Base-by-base conservation (phyloP, 2,113 vertebrate genomes). In the Callipepla californica region DNA sequence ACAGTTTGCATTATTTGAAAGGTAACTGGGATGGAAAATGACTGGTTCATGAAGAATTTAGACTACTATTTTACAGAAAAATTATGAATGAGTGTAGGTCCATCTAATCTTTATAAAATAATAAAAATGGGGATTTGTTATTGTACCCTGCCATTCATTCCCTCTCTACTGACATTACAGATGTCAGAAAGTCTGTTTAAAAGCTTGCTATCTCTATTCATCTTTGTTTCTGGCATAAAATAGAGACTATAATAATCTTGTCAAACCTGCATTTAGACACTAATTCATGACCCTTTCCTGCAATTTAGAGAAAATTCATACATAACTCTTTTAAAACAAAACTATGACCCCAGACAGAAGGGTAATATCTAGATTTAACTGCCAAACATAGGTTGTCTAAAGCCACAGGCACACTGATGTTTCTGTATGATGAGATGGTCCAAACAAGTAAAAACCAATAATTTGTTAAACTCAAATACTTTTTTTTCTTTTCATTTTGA, bases 141-240 rank as follows among this genome's bases (percentile, higher is more conserved):
- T 84, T 94, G 76, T 65, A 88, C 93, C 83, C 85, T 95, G 96
- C 88, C 93, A 96, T 95, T 96, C 92, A 96, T 95, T 95, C 93
- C 91, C 90, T 94, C 73, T 96, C 92, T 93, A 80, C 80, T 96
- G 88, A 95, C 96, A 95, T 94, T 95, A 96, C 23, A 94, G 61
- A 96, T 96, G 96, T 96, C 96, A 95, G 85, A 94, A 94, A 90
- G 90, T 95, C 96, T 94, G 82, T 90, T 95, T 96, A 96, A 96
- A 96, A 96, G 85, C 93, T 94, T 96, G 93, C 93, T 94, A 96
- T 96, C 93, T 96, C 95, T 94, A 95, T 96, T 90, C 92, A 92
- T 95, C 96, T 96, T 94, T 94, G 90, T 92, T 96, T 93, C 95
- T 96, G 93, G 92, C 96, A 95, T 88, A 93, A 96, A 96, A 95